These are phyloP conservation scores for Beris morrisii DNA, from an alignment of 2,888 invertebrate species.

Conservation along the genomic window DNA sequence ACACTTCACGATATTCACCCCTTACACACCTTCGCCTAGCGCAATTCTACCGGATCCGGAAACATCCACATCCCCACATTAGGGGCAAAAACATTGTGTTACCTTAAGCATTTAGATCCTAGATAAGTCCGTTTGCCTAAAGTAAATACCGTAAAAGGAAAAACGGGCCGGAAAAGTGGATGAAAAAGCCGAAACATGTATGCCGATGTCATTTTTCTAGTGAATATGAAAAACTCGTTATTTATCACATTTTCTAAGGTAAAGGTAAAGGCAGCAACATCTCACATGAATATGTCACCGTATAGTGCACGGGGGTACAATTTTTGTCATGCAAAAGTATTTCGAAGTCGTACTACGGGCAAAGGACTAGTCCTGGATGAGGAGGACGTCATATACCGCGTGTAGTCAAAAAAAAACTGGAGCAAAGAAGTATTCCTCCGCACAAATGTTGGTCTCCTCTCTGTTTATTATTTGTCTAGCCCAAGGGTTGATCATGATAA, in stretches of 20 bases:
- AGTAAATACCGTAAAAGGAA: not conserved
- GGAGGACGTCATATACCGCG: not conserved
- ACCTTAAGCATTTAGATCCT: slow-evolving; percentile 3
- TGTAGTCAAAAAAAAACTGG: not conserved
- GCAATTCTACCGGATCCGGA: too few relatives aligned
- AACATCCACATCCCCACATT: not conserved
- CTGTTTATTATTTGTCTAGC: slow-evolving; percentile 20
- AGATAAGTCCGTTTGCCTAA: not conserved
- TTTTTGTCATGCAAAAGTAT: slow-evolving; percentile 5
- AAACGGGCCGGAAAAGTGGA: too few relatives aligned
- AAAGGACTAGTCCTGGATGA: not conserved
- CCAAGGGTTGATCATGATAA: slow-evolving; percentile 20
- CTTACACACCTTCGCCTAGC: too few relatives aligned
- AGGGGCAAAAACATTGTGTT: slow-evolving; percentile 15
- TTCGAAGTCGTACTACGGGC: not conserved
- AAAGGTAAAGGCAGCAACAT: not conserved
- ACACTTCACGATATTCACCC: too few relatives aligned
- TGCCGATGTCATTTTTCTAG: slow-evolving; percentile 13
- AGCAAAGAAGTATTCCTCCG: not conserved
- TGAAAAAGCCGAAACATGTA: slow-evolving; percentile 6
- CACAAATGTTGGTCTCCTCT: too few relatives aligned
- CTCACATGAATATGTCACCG: not conserved
- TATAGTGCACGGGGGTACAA: not conserved
- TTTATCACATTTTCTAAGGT: slow-evolving; percentile 5
- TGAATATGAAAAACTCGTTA: slow-evolving; percentile 16